A percentile compares a stretch with the other conserved stretches of the same genome.
Conservation (phyloP, 2,113 vertebrate genomes). For the Tenebrosternarchus preto region DNA sequence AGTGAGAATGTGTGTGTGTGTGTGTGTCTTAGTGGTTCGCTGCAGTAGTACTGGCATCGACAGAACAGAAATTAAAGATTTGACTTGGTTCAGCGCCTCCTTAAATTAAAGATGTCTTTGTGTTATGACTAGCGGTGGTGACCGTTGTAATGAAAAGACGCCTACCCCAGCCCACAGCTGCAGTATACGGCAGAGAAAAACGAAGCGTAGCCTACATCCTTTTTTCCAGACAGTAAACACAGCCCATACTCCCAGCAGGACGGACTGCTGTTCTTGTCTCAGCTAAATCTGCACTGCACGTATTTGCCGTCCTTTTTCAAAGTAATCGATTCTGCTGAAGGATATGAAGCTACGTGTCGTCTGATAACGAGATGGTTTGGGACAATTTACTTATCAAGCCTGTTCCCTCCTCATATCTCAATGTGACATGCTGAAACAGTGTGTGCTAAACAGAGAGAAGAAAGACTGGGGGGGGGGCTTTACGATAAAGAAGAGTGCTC, state of each 20-base stretch:
- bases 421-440: conserved; percentile 55
- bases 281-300: conserved; percentile 62
- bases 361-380: conserved; percentile 61
- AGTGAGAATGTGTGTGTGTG: conserved; percentile 7
- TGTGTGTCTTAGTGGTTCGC: not conserved
- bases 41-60: conserved; percentile 17
- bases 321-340: conserved; percentile 64
- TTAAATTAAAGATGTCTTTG: conserved; percentile 63
- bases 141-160: conserved; percentile 63
- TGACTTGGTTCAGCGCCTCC: conserved; percentile 61
- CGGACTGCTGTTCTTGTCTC: conserved; percentile 64
- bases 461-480: conserved; percentile 53
- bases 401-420: conserved; percentile 51
- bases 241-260: conserved; percentile 60
- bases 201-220: not conserved
- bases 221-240: conserved; percentile 62
- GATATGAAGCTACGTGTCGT: conserved; percentile 59
- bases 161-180: not conserved
- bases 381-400: conserved; percentile 60
- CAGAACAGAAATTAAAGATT: conserved; percentile 69
- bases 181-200: no score
- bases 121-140: conserved; percentile 55
- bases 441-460: conserved; percentile 24
- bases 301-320: conserved; percentile 64
- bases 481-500: conserved; percentile 47